Percentiles rank a stretch among this genome's conserved stretches.
Evolutionary conservation across 1,140 invertebrate genomes (phyloP).

Genomic region (Eriocheir sinensis): DNA sequence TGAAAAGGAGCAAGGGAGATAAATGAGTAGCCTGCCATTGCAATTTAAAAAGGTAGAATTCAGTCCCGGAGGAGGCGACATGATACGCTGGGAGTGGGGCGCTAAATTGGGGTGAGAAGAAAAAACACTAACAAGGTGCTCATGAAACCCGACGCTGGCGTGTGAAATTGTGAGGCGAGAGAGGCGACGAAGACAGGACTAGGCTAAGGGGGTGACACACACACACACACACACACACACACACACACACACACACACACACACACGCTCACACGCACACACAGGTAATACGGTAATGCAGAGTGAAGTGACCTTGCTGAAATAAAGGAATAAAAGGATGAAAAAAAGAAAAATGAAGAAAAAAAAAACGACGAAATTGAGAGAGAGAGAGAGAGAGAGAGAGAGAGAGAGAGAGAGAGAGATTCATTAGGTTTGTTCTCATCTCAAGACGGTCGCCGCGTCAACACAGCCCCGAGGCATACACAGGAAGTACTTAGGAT

Average conservation of each 20-base stretch:
- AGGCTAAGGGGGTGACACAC: too few species aligned
- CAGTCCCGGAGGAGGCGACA: background rate
- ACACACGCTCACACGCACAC: too few species aligned
- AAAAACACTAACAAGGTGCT: background rate
- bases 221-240: too few species aligned
- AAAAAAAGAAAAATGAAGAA: background rate
- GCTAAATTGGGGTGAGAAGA: background rate
- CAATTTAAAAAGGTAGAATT: background rate
- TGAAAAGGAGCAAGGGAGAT: background rate
- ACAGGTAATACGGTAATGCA: too few species aligned
- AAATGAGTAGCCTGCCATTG: background rate
- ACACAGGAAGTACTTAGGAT: background rate
- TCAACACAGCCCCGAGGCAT: background rate
- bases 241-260: too few species aligned
- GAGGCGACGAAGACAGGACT: too few species aligned
- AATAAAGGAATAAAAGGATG: background rate
- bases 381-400: conserved; percentile 22
- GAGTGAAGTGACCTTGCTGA: too few species aligned
- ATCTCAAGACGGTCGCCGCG: background rate
- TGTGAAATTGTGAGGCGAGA: too few species aligned
- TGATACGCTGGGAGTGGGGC: background rate
- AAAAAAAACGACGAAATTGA: background rate
- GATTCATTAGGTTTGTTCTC: background rate
- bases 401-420: conserved; percentile 1
- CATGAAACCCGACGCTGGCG: background rate